A percentile compares a stretch with the other conserved stretches of the same genome.
These are phyloP conservation scores for Netelia fuscicornis DNA, from an alignment of 2,888 invertebrate species.

Conservation along the genomic window DNA sequence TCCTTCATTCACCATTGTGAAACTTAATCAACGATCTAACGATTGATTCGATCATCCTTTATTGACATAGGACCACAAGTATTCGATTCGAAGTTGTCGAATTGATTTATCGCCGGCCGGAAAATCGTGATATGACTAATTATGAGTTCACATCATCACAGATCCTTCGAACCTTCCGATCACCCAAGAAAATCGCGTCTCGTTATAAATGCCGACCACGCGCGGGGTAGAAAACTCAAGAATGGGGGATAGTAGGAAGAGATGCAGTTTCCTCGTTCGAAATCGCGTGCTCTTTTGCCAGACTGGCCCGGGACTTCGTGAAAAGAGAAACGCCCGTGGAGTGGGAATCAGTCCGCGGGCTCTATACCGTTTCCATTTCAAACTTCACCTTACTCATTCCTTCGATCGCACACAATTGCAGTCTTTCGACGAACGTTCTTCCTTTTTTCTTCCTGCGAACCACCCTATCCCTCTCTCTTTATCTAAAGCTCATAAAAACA, in stretches of 20 bases:
- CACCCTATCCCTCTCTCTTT: background rate
- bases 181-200: conserved; percentile 38
- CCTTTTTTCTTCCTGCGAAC: conserved; percentile 9
- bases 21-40: too few relatives aligned
- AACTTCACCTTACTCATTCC: conserved; percentile 43
- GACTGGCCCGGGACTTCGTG: conserved; percentile 33
- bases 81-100: too few relatives aligned
- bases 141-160: conserved; percentile 1
- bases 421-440: conserved; percentile 30
- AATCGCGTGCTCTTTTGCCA: conserved; percentile 39
- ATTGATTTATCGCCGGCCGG: too few relatives aligned
- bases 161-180: conserved; percentile 54
- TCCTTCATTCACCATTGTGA: too few relatives aligned
- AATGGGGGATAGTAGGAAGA: conserved; percentile 25
- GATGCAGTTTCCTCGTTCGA: conserved; percentile 44
- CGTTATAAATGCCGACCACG: conserved; percentile 64
- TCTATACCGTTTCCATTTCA: conserved; percentile 49
- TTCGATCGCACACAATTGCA: conserved; percentile 43
- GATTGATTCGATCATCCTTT: too few relatives aligned
- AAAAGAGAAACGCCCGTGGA: conserved; percentile 42
- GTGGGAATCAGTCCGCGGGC: conserved; percentile 5
- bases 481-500: conserved; percentile 38
- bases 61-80: too few relatives aligned
- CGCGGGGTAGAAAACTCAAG: conserved; percentile 36
- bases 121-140: too few relatives aligned